A percentile compares a stretch with the other conserved stretches of the same genome.
These are phyloP conservation scores for Nannoperca obscura DNA, from an alignment of 2,797 vertebrate genomes.

Conservation along the genomic window DNA sequence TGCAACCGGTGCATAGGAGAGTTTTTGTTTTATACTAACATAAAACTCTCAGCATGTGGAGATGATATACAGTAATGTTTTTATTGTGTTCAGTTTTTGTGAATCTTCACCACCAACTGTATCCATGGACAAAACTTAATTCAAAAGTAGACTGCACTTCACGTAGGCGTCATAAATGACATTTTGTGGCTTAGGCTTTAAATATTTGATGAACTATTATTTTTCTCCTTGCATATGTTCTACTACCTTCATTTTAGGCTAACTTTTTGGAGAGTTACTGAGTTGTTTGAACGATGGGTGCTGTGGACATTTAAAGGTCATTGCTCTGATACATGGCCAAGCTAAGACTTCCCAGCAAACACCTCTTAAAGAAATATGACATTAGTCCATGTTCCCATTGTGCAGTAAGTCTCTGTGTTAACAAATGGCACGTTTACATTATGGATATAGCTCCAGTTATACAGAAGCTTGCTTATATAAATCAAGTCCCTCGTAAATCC, in stretches of 20 bases:
- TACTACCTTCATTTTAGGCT: background rate
- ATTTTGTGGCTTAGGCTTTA: slow-evolving; percentile 17
- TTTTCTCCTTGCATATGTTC: slow-evolving; percentile 2
- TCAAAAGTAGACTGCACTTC: background rate
- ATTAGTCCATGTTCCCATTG: slow-evolving; percentile 17
- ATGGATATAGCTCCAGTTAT: slow-evolving; percentile 36
- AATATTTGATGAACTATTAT: background rate
- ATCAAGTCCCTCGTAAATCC: slow-evolving; percentile 64
- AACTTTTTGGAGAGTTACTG: slow-evolving; percentile 19
- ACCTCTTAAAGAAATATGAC: slow-evolving; percentile 15
- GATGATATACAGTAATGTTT: background rate
- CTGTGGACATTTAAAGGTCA: slow-evolving; percentile 35
- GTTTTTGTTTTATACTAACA: background rate
- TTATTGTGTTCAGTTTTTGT: background rate
- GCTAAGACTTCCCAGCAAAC: slow-evolving; percentile 25
- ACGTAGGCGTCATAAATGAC: background rate
- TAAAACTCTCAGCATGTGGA: background rate
- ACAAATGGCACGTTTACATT: slow-evolving; percentile 45
- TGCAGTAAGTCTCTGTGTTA: slow-evolving; percentile 23
- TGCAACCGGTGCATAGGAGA: background rate
- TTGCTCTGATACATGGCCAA: slow-evolving; percentile 31
- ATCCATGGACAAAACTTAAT: background rate
- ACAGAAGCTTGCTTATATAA: slow-evolving; percentile 46
- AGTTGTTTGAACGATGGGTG: slow-evolving; percentile 9
- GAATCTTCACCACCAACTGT: background rate